Evolutionary conservation across 1,140 invertebrate genomes (phyloP).

Genomic region (Cydia amplana): DNA sequence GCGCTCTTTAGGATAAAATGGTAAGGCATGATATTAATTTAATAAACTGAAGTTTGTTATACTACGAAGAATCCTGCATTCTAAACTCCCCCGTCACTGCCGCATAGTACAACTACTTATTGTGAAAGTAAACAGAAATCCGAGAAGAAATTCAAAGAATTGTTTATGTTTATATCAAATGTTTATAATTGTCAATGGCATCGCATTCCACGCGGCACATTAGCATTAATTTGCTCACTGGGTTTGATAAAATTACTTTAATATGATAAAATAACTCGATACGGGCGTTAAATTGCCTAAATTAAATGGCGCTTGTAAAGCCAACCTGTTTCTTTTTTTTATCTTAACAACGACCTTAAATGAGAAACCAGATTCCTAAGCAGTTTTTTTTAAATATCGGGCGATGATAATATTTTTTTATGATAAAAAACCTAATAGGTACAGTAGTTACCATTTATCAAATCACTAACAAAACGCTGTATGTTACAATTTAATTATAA

Average conservation of each 20-base stretch:
- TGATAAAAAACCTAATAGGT: too few relatives aligned
- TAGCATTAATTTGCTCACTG: conserved; percentile 68
- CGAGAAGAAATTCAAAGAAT: conserved; percentile 31
- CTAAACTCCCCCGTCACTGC: background rate
- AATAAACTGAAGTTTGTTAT: background rate
- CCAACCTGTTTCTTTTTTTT: conserved; percentile 51
- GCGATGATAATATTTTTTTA: too few relatives aligned
- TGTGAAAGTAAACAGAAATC: conserved; percentile 36
- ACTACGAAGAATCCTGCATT: background rate
- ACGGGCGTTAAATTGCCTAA: conserved; percentile 49
- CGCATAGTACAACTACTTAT: background rate
- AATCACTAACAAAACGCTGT: background rate
- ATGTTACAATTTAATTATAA: background rate
- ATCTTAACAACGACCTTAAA: conserved; percentile 32
- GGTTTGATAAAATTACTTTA: conserved; percentile 54
- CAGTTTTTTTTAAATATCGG: background rate
- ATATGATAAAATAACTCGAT: conserved; percentile 37
- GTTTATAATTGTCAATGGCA: conserved; percentile 46
- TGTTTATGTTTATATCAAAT: conserved; percentile 50
- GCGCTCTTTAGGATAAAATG: too few relatives aligned
- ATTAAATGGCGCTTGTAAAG: conserved; percentile 59
- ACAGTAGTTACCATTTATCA: background rate
- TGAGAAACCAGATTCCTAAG: background rate
- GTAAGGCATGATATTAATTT: too few relatives aligned
- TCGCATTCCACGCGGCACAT: conserved; percentile 60